These are phyloP conservation scores for Paralichthys olivaceus DNA, from an alignment of 2,113 vertebrate genomes.

Conservation along the genomic window DNA sequence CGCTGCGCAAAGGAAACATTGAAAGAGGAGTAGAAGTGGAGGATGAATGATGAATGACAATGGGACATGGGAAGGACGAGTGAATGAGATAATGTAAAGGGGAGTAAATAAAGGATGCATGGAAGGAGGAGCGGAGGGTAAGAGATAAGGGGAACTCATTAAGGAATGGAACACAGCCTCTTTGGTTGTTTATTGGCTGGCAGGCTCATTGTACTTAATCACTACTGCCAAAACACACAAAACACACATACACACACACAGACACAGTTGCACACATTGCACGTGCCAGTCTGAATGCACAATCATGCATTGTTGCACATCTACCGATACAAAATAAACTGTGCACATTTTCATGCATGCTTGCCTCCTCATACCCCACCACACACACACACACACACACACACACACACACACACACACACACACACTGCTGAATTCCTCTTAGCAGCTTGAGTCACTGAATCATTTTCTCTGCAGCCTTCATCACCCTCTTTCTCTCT, in stretches of 20 bases:
- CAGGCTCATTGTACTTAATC: conserved; percentile 69
- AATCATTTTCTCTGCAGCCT: conserved; percentile 64
- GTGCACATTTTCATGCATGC: conserved; percentile 22
- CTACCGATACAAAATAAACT: conserved; percentile 13
- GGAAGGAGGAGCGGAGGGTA: conserved; percentile 50
- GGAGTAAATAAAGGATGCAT: conserved; percentile 63
- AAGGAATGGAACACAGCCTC: conserved; percentile 69
- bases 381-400: conserved; percentile 19
- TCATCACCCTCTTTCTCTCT: conserved; percentile 45
- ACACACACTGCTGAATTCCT: conserved; percentile 40
- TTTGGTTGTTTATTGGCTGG: conserved; percentile 70
- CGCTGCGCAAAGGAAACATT: conserved; percentile 40
- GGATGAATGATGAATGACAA: conserved; percentile 63
- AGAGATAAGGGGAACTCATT: conserved; percentile 72
- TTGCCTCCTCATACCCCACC: conserved; percentile 13
- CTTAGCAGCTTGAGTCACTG: conserved; percentile 60
- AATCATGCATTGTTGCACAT: background rate
- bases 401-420: conserved; percentile 15
- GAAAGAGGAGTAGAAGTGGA: conserved; percentile 38
- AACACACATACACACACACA: background rate
- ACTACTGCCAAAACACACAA: conserved; percentile 49
- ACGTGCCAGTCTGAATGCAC: conserved; percentile 12
- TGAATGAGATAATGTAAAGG: conserved; percentile 58
- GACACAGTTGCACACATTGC: conserved; percentile 1
- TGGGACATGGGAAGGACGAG: conserved; percentile 43